A percentile compares a stretch with the other conserved stretches of the same genome.
Conservation (phyloP, 2,888 invertebrate genomes). For the Empis livida region DNA sequence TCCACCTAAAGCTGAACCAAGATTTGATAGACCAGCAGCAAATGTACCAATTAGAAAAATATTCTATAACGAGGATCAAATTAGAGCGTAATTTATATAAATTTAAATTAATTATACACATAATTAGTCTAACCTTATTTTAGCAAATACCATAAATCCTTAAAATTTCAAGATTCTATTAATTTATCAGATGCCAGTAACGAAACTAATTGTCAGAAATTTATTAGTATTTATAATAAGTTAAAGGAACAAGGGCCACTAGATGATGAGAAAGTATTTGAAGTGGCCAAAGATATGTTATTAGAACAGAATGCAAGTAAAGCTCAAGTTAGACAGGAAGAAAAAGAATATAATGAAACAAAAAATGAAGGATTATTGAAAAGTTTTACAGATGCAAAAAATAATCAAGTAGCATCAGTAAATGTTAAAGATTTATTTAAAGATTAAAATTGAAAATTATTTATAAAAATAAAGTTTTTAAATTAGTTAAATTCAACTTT, state of each 20-base stretch:
- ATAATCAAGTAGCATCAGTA: conserved; percentile 17
- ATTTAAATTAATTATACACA: too few relatives aligned
- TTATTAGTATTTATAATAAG: conserved; percentile 47
- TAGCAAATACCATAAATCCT: conserved; percentile 53
- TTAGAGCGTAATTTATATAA: conserved; percentile 59
- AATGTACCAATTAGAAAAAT: conserved; percentile 51
- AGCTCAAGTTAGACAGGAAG: conserved; percentile 2
- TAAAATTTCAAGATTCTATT: conserved; percentile 41
- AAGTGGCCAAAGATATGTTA: conserved; percentile 37
- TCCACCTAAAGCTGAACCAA: conserved; percentile 77
- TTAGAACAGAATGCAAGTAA: conserved; percentile 22
- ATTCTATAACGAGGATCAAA: conserved; percentile 69
- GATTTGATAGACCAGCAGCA: conserved; percentile 52
- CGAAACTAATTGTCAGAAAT: conserved; percentile 42
- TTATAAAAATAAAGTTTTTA: too few relatives aligned
- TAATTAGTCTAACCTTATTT: conserved; percentile 17
- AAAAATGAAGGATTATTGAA: conserved; percentile 16
- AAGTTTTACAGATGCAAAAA: conserved; percentile 24
- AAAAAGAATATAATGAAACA: not conserved
- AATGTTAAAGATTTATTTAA: conserved; percentile 31
- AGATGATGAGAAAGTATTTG: conserved; percentile 40
- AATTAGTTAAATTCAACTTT: too few relatives aligned
- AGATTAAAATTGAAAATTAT: conserved; percentile 13
- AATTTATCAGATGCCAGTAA: conserved; percentile 40
- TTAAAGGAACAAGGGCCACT: conserved; percentile 42